A percentile compares a stretch with the other conserved stretches of the same genome.
Evolutionary conservation across 2,797 vertebrate species (phyloP).

Genomic region (Danio tinwini): DNA sequence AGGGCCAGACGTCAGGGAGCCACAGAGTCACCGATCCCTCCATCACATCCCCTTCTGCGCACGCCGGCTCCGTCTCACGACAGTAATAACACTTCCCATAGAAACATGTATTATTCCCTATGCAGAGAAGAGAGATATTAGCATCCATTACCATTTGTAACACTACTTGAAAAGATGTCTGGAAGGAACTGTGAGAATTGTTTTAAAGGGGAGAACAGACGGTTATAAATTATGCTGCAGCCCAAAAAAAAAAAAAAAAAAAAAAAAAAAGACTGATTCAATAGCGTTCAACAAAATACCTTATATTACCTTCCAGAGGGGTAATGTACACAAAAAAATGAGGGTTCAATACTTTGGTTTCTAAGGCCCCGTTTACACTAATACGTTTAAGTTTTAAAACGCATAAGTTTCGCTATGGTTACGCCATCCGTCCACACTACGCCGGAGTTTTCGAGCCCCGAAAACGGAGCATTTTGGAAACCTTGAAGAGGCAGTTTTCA

Average conservation of each 20-base stretch:
- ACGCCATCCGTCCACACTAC: too few relatives aligned
- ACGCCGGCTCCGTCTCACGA: slow-evolving; percentile 95
- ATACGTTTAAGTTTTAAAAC: too few relatives aligned
- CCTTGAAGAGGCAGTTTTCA: too few relatives aligned
- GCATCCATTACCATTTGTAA: not conserved
- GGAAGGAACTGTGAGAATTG: not conserved
- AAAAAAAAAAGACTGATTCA: not conserved
- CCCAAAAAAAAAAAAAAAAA: too few relatives aligned
- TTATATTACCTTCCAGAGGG: too few relatives aligned
- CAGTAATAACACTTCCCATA: slow-evolving; percentile 99
- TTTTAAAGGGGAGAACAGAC: not conserved
- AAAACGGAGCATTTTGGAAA: too few relatives aligned
- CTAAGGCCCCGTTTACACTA: too few relatives aligned
- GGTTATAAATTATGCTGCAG: not conserved
- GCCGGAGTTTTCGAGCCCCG: too few relatives aligned
- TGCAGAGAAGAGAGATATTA: slow-evolving; percentile 17
- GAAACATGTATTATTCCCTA: slow-evolving; percentile 97
- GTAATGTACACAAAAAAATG: too few relatives aligned
- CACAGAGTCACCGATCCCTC: slow-evolving; percentile 95
- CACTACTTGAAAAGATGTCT: not conserved
- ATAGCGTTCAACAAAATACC: not conserved
- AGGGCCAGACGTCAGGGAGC: slow-evolving; percentile 97
- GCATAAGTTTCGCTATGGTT: too few relatives aligned
- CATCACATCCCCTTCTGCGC: slow-evolving; percentile 91
- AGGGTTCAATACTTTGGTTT: too few relatives aligned